Evolutionary conservation across 2,113 vertebrate species (phyloP), one percentile per base, ranked within the genome.

Genomic region (Perognathus longimembris): DNA sequence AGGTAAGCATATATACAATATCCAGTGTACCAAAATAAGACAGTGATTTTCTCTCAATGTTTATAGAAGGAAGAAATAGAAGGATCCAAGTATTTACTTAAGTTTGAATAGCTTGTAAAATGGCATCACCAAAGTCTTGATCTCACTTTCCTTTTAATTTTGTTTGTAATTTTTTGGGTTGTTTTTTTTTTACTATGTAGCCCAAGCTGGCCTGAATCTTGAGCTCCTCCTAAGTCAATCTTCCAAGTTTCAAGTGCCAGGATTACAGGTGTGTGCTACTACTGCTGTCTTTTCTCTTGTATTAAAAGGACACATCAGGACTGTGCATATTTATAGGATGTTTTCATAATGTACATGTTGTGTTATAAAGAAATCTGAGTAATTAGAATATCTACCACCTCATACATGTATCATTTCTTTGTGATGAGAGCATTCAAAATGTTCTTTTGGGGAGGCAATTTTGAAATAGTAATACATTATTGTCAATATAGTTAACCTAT

Each of bases 11-110:
- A n/a, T n/a, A n/a, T n/a, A n/a, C n/a, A n/a, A n/a, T n/a, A n/a
- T n/a, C n/a, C n/a, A n/a, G n/a, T n/a, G n/a, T n/a, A n/a, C n/a
- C n/a, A n/a, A n/a, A n/a, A n/a, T n/a, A n/a, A n/a, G n/a, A n/a
- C n/a, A n/a, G n/a, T n/a, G n/a, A n/a, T 12, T 12, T 45, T 45
- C 45, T 45, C 45, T 45, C 10, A 45, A 45, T 34, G 86, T 92
- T 94, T 86, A 70, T 54, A 86, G 30, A 45, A 50, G 21, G 28
- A 87, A 30, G 61, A 91, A 70, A 74, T 83, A 70, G 61, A 93
- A 82, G 30, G 17, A 22, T 93, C 93, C 69, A 90, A 42, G 54
- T 81, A 42, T n/a, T 79, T 75, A 24, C 42, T 17, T 30, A 66
- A 76, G 54, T 90, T 78, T 45, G 5, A 36, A 92, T 38, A 95